Percentiles rank a stretch among this genome's conserved stretches.
Evolutionary conservation across 2,888 invertebrate species (phyloP).

Genomic region (Apodemia zela): DNA sequence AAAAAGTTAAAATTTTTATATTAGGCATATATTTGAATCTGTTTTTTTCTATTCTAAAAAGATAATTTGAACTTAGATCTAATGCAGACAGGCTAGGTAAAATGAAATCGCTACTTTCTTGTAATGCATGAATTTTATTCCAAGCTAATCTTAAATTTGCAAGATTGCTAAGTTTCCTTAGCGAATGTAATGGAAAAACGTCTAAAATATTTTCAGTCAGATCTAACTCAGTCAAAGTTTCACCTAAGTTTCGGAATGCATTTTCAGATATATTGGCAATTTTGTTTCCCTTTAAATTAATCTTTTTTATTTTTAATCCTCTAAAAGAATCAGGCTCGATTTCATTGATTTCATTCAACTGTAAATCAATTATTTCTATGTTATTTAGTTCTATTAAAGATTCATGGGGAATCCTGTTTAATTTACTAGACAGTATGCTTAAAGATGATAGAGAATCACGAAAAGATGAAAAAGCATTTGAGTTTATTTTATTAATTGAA

Average conservation of each 20-base stretch:
- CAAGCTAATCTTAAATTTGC: slow-evolving; percentile 87
- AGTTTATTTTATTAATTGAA: slow-evolving; percentile 84
- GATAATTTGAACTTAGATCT: slow-evolving; percentile 92
- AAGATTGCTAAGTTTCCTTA: slow-evolving; percentile 87
- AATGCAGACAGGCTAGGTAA: slow-evolving; percentile 87
- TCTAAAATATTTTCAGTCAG: slow-evolving; percentile 93
- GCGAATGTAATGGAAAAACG: slow-evolving; percentile 88
- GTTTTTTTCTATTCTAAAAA: slow-evolving; percentile 86
- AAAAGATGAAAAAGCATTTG: slow-evolving; percentile 84
- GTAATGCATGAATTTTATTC: slow-evolving; percentile 90
- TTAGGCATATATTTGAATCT: slow-evolving; percentile 91
- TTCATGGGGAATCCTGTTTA: slow-evolving; percentile 87
- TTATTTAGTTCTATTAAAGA: slow-evolving; percentile 85
- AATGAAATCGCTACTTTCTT: slow-evolving; percentile 85
- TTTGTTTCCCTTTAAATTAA: slow-evolving; percentile 92
- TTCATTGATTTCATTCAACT: slow-evolving; percentile 91
- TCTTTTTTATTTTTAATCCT: slow-evolving; percentile 88
- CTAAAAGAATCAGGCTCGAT: slow-evolving; percentile 92
- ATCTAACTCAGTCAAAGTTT: slow-evolving; percentile 89
- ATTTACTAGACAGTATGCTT: slow-evolving; percentile 87
- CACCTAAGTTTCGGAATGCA: slow-evolving; percentile 89
- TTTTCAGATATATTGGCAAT: slow-evolving; percentile 90
- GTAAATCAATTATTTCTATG: slow-evolving; percentile 88
- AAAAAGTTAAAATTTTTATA: slow-evolving; percentile 88
- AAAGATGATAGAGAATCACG: slow-evolving; percentile 86